A percentile compares a stretch with the other conserved stretches of the same genome.
Conservation (phyloP, 1,140 invertebrate genomes). For the Copidosoma floridanum region DNA sequence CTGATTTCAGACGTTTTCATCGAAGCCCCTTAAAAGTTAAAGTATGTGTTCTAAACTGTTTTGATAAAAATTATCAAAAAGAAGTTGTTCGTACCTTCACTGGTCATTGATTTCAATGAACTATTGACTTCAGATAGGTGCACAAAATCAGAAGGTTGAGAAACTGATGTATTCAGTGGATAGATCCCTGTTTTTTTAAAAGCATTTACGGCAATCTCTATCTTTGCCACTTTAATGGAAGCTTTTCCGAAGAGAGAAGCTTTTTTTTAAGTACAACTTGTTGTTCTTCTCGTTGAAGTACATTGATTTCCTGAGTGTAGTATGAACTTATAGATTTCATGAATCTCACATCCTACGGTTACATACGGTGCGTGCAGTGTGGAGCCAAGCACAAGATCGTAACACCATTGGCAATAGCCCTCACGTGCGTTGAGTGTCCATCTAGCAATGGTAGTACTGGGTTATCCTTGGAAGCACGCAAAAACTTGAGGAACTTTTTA, state of each 20-base stretch:
- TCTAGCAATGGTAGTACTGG: constrained; percentile 31
- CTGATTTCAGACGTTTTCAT: too few relatives aligned
- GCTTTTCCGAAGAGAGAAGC: constrained; percentile 34
- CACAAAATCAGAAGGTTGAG: not conserved
- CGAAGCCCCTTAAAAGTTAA: too few relatives aligned
- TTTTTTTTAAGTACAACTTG: constrained; percentile 39
- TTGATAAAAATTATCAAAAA: too few relatives aligned
- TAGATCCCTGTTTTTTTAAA: constrained; percentile 39
- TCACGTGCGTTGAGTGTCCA: constrained; percentile 38
- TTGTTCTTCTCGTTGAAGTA: constrained; percentile 37
- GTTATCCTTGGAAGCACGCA: constrained; percentile 25
- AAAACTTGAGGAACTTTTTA: constrained; percentile 28
- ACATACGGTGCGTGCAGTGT: constrained; percentile 42
- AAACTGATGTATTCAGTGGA: constrained; percentile 1
- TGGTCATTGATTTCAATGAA: too few relatives aligned
- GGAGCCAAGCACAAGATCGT: constrained; percentile 38
- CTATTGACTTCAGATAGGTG: too few relatives aligned
- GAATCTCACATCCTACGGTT: constrained; percentile 43
- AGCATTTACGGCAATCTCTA: constrained; percentile 37
- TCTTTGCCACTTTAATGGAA: constrained; percentile 39
- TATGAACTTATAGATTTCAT: constrained; percentile 33
- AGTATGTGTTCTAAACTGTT: too few relatives aligned
- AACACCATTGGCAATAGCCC: constrained; percentile 29
- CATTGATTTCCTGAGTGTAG: constrained; percentile 39
- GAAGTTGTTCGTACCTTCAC: too few relatives aligned